These are phyloP conservation scores for Bergia sp. DNA, from an alignment of 92 coral and sea anemone genomes.

Conservation along the genomic window DNA sequence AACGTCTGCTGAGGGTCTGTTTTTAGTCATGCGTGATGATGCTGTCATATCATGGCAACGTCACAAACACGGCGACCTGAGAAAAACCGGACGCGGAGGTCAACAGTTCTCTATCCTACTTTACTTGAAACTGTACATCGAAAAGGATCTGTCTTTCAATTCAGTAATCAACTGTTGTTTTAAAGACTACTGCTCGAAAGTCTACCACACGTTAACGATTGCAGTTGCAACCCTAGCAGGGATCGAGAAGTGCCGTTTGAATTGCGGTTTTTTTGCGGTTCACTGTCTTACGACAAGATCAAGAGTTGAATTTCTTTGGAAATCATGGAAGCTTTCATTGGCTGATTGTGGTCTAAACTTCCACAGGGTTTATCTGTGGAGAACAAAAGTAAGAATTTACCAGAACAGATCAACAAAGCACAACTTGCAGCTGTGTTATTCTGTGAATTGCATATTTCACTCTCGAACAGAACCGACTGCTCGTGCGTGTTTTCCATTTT, in stretches of 20 bases:
- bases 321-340: neutral
- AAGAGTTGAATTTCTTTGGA: neutral
- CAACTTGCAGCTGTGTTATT: neutral
- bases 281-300: neutral
- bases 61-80: neutral
- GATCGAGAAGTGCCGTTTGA: neutral
- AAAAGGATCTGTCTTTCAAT: neutral
- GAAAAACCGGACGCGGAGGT: neutral
- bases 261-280: slow-evolving; percentile 7
- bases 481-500: neutral
- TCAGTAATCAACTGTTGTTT: neutral
- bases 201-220: no score
- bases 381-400: neutral
- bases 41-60: neutral
- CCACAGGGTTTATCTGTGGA: neutral
- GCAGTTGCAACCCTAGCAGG: neutral
- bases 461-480: neutral
- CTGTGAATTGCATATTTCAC: neutral
- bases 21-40: neutral
- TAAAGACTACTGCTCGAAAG: neutral
- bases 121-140: neutral
- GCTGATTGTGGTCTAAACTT: neutral
- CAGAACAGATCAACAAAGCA: neutral
- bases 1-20: neutral
- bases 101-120: neutral